Evolutionary conservation across 2,797 vertebrate species (phyloP).

Genomic region (Sebastes miniatus): DNA sequence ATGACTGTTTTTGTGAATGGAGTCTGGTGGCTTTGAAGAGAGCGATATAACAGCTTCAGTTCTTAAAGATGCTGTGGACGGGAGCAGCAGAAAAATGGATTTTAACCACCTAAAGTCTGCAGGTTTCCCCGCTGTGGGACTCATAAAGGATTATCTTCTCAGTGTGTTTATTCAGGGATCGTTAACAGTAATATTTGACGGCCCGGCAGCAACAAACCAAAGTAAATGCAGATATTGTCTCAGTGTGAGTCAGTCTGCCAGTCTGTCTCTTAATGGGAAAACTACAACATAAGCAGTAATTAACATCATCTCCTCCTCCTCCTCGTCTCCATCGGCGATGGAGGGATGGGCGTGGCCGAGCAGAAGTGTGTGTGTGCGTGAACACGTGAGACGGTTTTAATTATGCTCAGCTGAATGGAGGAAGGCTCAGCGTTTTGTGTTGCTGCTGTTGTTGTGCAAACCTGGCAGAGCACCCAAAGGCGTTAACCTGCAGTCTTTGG

Average conservation of each 20-base stretch:
- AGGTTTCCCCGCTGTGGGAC: too few species aligned
- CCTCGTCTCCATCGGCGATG: conserved; percentile 45
- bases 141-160: too few species aligned
- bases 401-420: conserved; percentile 44
- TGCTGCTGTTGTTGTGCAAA: conserved; percentile 70
- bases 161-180: neutral
- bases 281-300: conserved; percentile 81
- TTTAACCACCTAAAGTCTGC: too few species aligned
- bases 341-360: conserved; percentile 37
- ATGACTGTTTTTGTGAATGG: too few species aligned
- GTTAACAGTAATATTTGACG: neutral
- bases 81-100: too few species aligned
- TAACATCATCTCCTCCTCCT: conserved; percentile 43
- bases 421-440: conserved; percentile 24
- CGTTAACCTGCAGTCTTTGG: conserved; percentile 60
- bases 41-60: too few species aligned
- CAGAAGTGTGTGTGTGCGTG: conserved; percentile 43
- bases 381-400: conserved; percentile 53
- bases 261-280: conserved; percentile 63
- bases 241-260: conserved; percentile 65
- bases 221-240: conserved; percentile 42
- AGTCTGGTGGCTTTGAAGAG: too few species aligned
- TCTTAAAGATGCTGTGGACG: too few species aligned
- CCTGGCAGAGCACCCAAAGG: conserved; percentile 70
- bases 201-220: conserved; percentile 2